phyloP scores from a whole-genome alignment of 2,113 vertebrate species.

The Phaethornis superciliosus region DNA sequence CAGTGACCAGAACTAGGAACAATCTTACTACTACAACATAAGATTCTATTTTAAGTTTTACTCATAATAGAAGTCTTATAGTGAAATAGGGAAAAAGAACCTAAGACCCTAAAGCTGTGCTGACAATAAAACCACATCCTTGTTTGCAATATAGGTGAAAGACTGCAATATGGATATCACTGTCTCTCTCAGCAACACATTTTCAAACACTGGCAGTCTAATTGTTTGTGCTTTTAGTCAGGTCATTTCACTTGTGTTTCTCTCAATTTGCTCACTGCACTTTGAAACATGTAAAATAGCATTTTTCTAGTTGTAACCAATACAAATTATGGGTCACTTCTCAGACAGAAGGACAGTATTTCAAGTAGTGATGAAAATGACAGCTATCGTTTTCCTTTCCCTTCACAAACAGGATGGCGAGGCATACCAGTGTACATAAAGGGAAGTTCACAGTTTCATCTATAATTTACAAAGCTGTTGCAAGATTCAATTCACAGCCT shows the following conservation, averaged over 20 bases:
- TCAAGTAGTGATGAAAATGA: background rate
- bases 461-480: background rate
- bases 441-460: background rate
- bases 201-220: background rate
- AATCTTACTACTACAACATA: background rate
- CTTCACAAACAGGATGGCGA: background rate
- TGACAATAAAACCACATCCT: background rate
- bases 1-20: background rate
- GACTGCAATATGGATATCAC: background rate
- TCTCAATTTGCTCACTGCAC: background rate
- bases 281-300: background rate
- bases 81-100: too few species aligned
- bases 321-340: background rate
- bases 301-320: background rate
- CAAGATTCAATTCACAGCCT: background rate
- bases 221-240: background rate
- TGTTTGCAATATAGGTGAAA: background rate
- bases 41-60: background rate
- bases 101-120: background rate
- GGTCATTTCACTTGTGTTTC: background rate
- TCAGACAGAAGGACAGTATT: background rate
- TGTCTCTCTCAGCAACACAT: background rate
- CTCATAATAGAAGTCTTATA: background rate
- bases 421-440: background rate
- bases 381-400: background rate